Evolutionary conservation across 2,888 invertebrate genomes (phyloP), one percentile per base, ranked within the genome.

Genomic region (Ectropis crepuscularia): DNA sequence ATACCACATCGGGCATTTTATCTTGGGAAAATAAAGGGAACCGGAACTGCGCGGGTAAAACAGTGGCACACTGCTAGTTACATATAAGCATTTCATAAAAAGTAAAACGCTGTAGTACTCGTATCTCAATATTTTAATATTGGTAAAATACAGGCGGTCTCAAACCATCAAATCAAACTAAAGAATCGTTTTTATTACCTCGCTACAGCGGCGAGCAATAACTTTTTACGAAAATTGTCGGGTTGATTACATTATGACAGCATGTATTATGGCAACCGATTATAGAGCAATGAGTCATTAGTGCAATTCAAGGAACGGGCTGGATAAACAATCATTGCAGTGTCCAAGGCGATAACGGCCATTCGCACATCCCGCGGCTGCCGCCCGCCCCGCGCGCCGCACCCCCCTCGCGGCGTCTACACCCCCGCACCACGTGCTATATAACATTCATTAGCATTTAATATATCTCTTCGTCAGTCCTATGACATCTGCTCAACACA

Each of bases 321-420:
- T 90, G 91, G 91, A 90, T 91, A 91, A 91, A 92, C 92, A 91
- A 91, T 90, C 90, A 90, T 90, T 88, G 88, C 88, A 87, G 88
- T 90, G 91, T 91, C 87, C 89, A 84, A 80, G 75, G 82, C 84
- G 91, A 91, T 92, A 91, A 88, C 90, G 85, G 81, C 85, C 91
- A 88, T 90, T 90, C 87, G 91, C 91, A 91, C 90, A 90, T 90
- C 89, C 90, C 89, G 87, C 83, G 55, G 43, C 36, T 12, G 50
- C 67, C 65, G 55, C 70, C 74, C 74, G 69, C 71, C 70, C 67
- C 72, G 62, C 68, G 51, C 67, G 69, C 57, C 61, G 60, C 61
- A 38, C 71, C 11, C 68, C 63, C 57, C 74, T 39, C 66, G 63
- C 70, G 69, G 51, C 68, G 58, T 28, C 16, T 4, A 65, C 70